Base-by-base conservation (phyloP, 2,888 invertebrate genomes). In the Galeopsomyia nigrocyanea region DNA sequence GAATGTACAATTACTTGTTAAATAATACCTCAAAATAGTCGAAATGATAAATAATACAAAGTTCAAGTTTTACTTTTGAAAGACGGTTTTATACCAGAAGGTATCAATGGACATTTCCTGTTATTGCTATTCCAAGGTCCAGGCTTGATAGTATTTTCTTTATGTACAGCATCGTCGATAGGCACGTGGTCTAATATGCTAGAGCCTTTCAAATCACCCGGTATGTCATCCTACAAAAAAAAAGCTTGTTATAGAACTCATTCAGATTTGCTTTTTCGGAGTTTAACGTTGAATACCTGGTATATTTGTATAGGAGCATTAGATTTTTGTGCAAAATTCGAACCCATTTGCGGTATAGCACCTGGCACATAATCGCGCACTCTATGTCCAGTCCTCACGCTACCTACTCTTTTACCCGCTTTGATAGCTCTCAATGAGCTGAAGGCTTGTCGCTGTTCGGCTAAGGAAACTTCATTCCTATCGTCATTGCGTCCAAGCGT, bases 381-480 rank as follows among this genome's bases (percentile, higher is more conserved):
- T 74, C 87, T 89, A n/a, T 90, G 89, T 9, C 90, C 91, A 14
- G 89, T 88, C 47, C 91, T 88, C 26, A 90, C 83, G 78, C 88
- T 90, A 7, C 88, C 88, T 2, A 91, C 90, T 73, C 86, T 86
- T 60, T 89, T 89, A 46, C 92, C 89, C 66, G 87, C 86, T 74
- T 91, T 92, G 77, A 92, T 91, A 0, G 93, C 91, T 78, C 90
- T 91, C 57, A 96, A 86, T 2, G 92, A 92, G 67, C 93, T 94
- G 70, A 96, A 88, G 10, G 94, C 95, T 82, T 91, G 89, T 70
- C 96, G 89, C 66, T 94, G 92, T 80, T 93, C 93, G 22, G 90
- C 88, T 61, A 94, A 84, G 39, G 90, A 89, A 56, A 89, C 88
- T 62, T 90, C 90, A 17, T 83, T 84, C 74, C 82, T 81, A 63